Conservation (phyloP, 2,888 invertebrate species). For the Pristionchus entomophagus region DNA sequence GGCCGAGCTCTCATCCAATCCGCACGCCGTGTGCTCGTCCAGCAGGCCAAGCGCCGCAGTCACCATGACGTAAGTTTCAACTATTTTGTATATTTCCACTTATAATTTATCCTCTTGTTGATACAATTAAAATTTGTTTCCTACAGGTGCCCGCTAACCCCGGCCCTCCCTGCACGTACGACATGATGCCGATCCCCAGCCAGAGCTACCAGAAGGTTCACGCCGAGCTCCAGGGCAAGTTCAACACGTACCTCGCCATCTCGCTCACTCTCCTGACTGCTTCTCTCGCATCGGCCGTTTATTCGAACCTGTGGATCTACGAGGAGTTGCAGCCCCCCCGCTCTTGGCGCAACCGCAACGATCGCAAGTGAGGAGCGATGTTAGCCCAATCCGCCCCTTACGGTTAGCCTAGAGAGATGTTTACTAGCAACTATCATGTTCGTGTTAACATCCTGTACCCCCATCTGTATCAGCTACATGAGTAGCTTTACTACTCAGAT, state of each 20-base stretch:
- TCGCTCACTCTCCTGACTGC: conserved; percentile 51
- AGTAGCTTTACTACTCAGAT: conserved; percentile 40
- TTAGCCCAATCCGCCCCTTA: not conserved
- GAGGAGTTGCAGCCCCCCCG: conserved; percentile 63
- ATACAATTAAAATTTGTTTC: not conserved
- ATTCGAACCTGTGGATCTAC: conserved; percentile 61
- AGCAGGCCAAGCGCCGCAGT: conserved; percentile 37
- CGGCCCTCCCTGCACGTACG: conserved; percentile 67
- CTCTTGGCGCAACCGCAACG: conserved; percentile 65
- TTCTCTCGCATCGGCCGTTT: conserved; percentile 51
- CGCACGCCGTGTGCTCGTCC: conserved; percentile 34
- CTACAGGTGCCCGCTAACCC: conserved; percentile 61
- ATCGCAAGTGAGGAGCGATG: conserved; percentile 57
- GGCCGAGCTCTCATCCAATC: conserved; percentile 29
- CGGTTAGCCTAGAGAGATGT: conserved; percentile 34
- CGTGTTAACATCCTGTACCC: conserved; percentile 11
- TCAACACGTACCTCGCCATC: conserved; percentile 67
- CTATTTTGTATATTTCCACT: not conserved
- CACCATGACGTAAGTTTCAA: conserved; percentile 32
- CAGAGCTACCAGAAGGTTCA: conserved; percentile 69
- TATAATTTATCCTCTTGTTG: not conserved
- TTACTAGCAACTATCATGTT: conserved; percentile 3
- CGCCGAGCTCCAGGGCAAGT: conserved; percentile 68
- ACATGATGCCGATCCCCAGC: conserved; percentile 66
- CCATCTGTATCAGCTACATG: conserved; percentile 14